Percentiles rank a stretch among this genome's conserved stretches.
These are phyloP conservation scores for Drosophila arizonae DNA, from an alignment of 1,140 invertebrate species.

Conservation along the genomic window DNA sequence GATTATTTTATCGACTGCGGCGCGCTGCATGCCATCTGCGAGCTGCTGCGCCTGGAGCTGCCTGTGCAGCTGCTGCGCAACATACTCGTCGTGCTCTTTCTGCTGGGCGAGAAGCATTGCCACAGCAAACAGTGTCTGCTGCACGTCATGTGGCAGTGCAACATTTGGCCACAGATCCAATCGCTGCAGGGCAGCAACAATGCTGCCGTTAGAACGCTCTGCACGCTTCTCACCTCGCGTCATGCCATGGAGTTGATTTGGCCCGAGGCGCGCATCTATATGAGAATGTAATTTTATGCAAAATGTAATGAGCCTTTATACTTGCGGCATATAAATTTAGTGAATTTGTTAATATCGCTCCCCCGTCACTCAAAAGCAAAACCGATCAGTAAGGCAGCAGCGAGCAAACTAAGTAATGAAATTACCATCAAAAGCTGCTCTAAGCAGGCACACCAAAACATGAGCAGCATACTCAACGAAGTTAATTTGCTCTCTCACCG, in stretches of 20 bases:
- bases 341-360: too few species aligned
- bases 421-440: too few species aligned
- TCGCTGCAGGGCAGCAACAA: conserved; percentile 14
- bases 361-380: too few species aligned
- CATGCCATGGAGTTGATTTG: conserved; percentile 14
- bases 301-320: not conserved
- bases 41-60: conserved; percentile 20
- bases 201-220: conserved; percentile 17
- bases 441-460: too few species aligned
- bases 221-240: conserved; percentile 6
- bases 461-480: too few species aligned
- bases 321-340: not conserved
- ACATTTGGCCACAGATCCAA: conserved; percentile 11
- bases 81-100: conserved; percentile 23
- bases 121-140: conserved; percentile 26
- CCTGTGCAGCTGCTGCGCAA: conserved; percentile 47
- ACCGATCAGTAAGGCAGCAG: too few species aligned
- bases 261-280: conserved; percentile 4
- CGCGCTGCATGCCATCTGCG: conserved; percentile 28
- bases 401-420: too few species aligned
- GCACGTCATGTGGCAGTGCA: conserved; percentile 24
- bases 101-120: conserved; percentile 38
- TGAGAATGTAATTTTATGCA: not conserved
- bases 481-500: too few species aligned
- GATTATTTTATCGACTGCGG: conserved; percentile 28